Percentiles rank a stretch among this genome's conserved stretches.
Conservation (phyloP, 2,113 vertebrate genomes). For the Suncus etruscus region DNA sequence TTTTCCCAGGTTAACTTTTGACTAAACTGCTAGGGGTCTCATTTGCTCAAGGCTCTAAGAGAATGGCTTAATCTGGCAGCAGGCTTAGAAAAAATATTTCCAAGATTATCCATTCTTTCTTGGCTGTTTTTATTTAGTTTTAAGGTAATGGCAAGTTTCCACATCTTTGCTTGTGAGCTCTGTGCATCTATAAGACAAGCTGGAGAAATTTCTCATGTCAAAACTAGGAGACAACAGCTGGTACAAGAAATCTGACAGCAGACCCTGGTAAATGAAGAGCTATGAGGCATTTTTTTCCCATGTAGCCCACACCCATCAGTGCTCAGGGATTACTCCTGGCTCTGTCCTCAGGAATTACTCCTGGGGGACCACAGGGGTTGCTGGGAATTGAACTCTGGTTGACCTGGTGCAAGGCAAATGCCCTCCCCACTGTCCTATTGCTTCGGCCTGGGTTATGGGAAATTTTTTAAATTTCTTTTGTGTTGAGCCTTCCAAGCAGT, state of each 20-base stretch:
- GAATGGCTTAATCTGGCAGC: neutral
- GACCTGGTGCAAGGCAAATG: too few relatives aligned
- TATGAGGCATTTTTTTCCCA: neutral
- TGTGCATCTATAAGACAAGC: neutral
- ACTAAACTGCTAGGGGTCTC: neutral
- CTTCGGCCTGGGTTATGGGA: too few relatives aligned
- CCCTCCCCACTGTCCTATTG: too few relatives aligned
- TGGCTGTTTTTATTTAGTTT: conserved; percentile 35
- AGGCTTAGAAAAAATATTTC: neutral
- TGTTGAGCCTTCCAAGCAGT: too few relatives aligned
- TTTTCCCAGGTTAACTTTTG: conserved; percentile 11
- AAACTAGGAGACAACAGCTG: neutral
- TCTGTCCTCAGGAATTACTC: too few relatives aligned
- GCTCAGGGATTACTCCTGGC: too few relatives aligned
- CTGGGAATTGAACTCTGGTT: too few relatives aligned
- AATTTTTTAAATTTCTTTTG: too few relatives aligned
- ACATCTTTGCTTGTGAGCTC: neutral
- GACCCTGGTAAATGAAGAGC: neutral
- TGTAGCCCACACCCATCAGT: too few relatives aligned
- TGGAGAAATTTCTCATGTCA: conserved; percentile 29
- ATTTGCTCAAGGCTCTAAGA: neutral
- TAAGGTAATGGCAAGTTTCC: conserved; percentile 13
- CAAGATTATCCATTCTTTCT: neutral
- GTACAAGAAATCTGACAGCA: neutral
- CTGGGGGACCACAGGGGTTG: too few relatives aligned